These are phyloP conservation scores for Diarsia brunnea DNA, from an alignment of 2,888 invertebrate genomes.

Conservation along the genomic window DNA sequence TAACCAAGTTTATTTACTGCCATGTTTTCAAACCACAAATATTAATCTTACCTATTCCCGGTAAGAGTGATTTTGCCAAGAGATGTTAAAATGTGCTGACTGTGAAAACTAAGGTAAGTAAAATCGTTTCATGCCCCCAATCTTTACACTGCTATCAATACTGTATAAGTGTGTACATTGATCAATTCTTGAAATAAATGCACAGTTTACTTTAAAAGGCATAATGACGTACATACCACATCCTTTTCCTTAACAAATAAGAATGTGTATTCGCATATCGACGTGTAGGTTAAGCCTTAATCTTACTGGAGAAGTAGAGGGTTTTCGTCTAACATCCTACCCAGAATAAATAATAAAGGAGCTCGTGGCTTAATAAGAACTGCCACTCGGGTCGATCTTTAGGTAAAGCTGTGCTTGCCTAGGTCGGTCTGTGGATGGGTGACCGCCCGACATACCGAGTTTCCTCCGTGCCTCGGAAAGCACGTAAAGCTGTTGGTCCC, in stretches of 20 bases:
- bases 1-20: constrained; percentile 14
- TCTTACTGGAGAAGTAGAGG: neutral
- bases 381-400: no score
- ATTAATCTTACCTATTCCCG: neutral
- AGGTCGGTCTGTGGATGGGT: no score
- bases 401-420: no score
- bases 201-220: neutral
- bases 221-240: neutral
- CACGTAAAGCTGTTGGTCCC: no score
- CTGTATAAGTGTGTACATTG: neutral
- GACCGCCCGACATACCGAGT: no score
- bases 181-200: neutral
- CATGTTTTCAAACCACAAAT: constrained; percentile 10
- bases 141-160: neutral
- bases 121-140: neutral
- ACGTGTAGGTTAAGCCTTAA: neutral
- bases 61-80: neutral
- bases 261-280: neutral
- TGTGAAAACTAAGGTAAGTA: neutral
- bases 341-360: no score
- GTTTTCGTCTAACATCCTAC: neutral
- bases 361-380: no score
- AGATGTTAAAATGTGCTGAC: neutral
- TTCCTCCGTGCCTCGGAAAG: no score
- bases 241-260: neutral